phyloP scores from a whole-genome alignment of 2,797 vertebrate genomes.

The Siniperca scherzeri region DNA sequence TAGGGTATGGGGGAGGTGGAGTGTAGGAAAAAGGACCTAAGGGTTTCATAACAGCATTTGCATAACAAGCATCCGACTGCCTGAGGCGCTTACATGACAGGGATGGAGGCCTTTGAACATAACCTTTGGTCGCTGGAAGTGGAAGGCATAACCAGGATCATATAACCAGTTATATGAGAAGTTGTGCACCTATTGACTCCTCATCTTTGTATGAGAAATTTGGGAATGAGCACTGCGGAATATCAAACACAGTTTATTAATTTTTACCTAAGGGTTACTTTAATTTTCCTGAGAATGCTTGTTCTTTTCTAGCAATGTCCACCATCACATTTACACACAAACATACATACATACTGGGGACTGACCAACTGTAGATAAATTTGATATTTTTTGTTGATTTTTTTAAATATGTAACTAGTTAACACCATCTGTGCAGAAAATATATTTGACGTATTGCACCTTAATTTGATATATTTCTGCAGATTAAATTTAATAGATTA shows the following conservation, averaged over 20 bases:
- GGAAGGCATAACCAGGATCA: neutral
- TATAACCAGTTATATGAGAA: neutral
- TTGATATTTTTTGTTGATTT: neutral
- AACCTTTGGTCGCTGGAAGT: slow-evolving; percentile 12
- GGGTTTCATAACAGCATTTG: slow-evolving; percentile 53
- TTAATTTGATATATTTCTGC: neutral
- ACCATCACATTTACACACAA: neutral
- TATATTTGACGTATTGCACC: neutral
- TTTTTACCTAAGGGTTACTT: neutral
- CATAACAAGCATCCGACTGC: slow-evolving; percentile 51
- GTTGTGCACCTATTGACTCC: neutral
- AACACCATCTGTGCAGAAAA: neutral
- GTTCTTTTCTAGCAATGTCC: neutral
- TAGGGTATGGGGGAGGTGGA: slow-evolving; percentile 12
- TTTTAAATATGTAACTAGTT: neutral
- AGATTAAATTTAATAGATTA: neutral
- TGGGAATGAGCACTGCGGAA: neutral
- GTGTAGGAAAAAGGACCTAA: slow-evolving; percentile 34
- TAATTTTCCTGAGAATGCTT: neutral
- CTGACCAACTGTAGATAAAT: neutral
- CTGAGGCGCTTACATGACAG: slow-evolving; percentile 30
- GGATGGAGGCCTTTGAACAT: slow-evolving; percentile 43
- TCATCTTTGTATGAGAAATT: neutral
- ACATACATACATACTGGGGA: neutral
- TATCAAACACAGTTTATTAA: neutral